Conservation (phyloP, 1,140 invertebrate genomes). For the Capitella teleta region DNA sequence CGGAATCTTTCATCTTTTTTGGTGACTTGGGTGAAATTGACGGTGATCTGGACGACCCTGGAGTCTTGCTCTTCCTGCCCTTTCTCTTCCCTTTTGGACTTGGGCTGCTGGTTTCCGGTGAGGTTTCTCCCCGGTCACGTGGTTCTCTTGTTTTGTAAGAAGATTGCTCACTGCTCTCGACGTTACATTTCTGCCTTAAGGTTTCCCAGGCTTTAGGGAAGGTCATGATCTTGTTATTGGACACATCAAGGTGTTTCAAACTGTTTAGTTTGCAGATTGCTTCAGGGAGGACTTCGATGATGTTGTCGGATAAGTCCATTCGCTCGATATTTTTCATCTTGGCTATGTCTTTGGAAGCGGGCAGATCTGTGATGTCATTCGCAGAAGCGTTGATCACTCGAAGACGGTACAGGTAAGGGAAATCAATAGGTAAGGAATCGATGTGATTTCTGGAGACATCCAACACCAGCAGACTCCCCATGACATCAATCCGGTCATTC, state of each 20-base stretch:
- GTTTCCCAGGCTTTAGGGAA: slow-evolving; percentile 27
- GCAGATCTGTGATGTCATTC: slow-evolving; percentile 25
- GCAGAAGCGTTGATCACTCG: background rate
- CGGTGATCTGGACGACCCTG: too few species aligned
- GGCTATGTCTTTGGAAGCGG: slow-evolving; percentile 26
- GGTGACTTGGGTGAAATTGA: too few species aligned
- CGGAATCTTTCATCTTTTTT: too few species aligned
- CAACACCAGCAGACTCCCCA: slow-evolving; percentile 27
- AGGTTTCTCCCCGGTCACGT: background rate
- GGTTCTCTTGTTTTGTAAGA: slow-evolving; percentile 17
- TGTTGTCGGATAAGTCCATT: slow-evolving; percentile 29
- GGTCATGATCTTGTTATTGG: slow-evolving; percentile 30
- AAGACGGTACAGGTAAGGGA: slow-evolving; percentile 33
- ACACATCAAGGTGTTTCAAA: slow-evolving; percentile 26
- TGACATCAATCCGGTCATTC: slow-evolving; percentile 30
- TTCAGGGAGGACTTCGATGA: slow-evolving; percentile 30
- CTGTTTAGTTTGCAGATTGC: slow-evolving; percentile 27
- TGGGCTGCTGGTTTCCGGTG: background rate
- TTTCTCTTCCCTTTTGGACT: background rate
- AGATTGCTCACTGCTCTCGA: slow-evolving; percentile 18
- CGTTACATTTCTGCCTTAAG: slow-evolving; percentile 15
- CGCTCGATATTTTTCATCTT: slow-evolving; percentile 24
- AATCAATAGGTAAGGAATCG: slow-evolving; percentile 29
- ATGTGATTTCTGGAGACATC: slow-evolving; percentile 34
- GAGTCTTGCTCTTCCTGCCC: background rate